phyloP scores from a whole-genome alignment of 2,797 vertebrate genomes.

The Phyllotis vaccarum region DNA sequence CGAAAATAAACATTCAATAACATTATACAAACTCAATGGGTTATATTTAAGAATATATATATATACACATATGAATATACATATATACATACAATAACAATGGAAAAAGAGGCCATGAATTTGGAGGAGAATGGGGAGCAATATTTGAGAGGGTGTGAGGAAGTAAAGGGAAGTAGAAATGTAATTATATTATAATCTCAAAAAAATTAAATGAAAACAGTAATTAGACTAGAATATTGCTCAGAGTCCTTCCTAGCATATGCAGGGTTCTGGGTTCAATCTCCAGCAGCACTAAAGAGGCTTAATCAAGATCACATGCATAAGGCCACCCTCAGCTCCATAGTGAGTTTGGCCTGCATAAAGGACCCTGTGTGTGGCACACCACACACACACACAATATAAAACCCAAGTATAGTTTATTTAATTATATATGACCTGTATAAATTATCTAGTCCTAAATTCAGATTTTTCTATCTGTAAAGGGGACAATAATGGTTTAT shows the following conservation, averaged over 20 bases:
- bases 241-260: neutral
- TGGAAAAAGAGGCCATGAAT: neutral
- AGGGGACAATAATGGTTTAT: conserved; percentile 41
- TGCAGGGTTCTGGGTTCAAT: neutral
- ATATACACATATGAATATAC: too few species aligned
- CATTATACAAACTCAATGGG: neutral
- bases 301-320: neutral
- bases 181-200: neutral
- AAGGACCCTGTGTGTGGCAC: neutral
- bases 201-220: neutral
- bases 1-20: neutral
- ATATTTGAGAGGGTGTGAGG: neutral
- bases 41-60: neutral
- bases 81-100: neutral
- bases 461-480: conserved; percentile 51
- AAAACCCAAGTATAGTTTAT: conserved; percentile 11
- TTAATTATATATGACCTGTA: conserved; percentile 19
- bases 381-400: neutral
- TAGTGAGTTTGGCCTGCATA: neutral
- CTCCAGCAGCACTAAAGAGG: neutral
- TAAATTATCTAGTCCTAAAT: conserved; percentile 46
- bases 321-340: neutral
- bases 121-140: neutral
- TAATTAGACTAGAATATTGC: neutral
- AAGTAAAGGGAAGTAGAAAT: neutral